Conservation (phyloP, 2,797 vertebrate species). For the Coregonus sp. region DNA sequence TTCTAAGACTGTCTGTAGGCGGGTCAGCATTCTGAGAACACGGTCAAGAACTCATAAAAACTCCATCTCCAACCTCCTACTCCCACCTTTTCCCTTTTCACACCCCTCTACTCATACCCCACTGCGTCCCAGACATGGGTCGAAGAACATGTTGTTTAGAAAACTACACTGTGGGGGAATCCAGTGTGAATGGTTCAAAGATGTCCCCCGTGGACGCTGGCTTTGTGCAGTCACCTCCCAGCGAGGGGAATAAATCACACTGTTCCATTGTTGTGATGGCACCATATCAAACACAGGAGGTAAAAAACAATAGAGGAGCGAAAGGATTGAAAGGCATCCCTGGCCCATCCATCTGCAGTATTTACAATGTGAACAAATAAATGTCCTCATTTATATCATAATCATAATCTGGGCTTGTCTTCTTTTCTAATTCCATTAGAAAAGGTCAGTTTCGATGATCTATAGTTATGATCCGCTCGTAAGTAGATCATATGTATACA, state of each 20-base stretch:
- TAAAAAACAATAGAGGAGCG: slow-evolving; percentile 45
- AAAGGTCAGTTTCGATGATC: slow-evolving; percentile 54
- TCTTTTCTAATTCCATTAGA: slow-evolving; percentile 53
- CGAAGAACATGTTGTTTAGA: slow-evolving; percentile 49
- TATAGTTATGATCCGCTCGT: slow-evolving; percentile 13
- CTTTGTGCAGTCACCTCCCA: slow-evolving; percentile 46
- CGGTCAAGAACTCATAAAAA: slow-evolving; percentile 56
- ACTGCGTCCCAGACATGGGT: slow-evolving; percentile 42
- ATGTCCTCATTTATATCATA: slow-evolving; percentile 66
- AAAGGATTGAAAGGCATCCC: slow-evolving; percentile 26
- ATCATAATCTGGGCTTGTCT: slow-evolving; percentile 32
- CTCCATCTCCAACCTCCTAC: slow-evolving; percentile 55
- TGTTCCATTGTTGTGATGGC: slow-evolving; percentile 51
- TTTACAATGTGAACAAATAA: slow-evolving; percentile 59
- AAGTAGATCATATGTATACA: background rate
- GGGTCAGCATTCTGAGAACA: slow-evolving; percentile 64
- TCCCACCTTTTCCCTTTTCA: slow-evolving; percentile 3
- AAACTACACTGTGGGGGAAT: slow-evolving; percentile 46
- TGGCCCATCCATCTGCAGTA: slow-evolving; percentile 35
- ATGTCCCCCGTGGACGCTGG: slow-evolving; percentile 39
- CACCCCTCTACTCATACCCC: slow-evolving; percentile 18
- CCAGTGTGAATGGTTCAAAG: slow-evolving; percentile 41
- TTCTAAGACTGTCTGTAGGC: slow-evolving; percentile 65
- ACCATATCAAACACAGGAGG: slow-evolving; percentile 53
- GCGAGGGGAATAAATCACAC: slow-evolving; percentile 50